Conservation (phyloP, 2,113 vertebrate species). For the Potamarius usumacintae region DNA sequence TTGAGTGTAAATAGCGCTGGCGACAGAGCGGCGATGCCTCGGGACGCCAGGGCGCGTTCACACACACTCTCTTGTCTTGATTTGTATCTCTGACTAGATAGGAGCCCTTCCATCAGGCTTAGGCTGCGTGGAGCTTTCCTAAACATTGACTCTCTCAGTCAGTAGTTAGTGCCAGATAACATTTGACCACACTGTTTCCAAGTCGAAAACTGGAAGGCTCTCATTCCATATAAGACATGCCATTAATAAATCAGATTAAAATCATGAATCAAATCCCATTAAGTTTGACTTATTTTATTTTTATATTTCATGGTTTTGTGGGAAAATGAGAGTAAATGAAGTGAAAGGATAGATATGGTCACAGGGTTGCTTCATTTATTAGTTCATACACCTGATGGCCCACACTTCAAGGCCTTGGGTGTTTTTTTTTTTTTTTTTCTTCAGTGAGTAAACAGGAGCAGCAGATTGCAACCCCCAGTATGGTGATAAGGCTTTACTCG, state of each 20-base stretch:
- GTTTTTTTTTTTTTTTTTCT: background rate
- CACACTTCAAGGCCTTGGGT: background rate
- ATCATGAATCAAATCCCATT: background rate
- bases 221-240: background rate
- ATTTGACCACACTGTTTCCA: slow-evolving; percentile 12
- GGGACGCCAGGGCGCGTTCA: slow-evolving; percentile 68
- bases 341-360: background rate
- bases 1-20: slow-evolving; percentile 77
- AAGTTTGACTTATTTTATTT: background rate
- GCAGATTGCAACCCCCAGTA: slow-evolving; percentile 25
- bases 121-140: slow-evolving; percentile 58
- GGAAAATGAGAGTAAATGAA: background rate
- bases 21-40: slow-evolving; percentile 78
- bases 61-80: slow-evolving; percentile 58
- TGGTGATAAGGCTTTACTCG: slow-evolving; percentile 20
- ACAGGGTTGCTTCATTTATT: background rate
- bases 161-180: slow-evolving; percentile 9
- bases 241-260: background rate
- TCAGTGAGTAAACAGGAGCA: slow-evolving; percentile 33
- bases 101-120: slow-evolving; percentile 60
- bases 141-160: slow-evolving; percentile 65
- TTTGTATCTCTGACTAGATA: slow-evolving; percentile 74
- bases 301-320: background rate
- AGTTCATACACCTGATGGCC: background rate
- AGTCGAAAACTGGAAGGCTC: background rate